Percentiles rank a stretch among this genome's conserved stretches.
These are phyloP conservation scores for Archaeoteleia sp. DNA, from an alignment of 2,888 invertebrate species.

Conservation along the genomic window DNA sequence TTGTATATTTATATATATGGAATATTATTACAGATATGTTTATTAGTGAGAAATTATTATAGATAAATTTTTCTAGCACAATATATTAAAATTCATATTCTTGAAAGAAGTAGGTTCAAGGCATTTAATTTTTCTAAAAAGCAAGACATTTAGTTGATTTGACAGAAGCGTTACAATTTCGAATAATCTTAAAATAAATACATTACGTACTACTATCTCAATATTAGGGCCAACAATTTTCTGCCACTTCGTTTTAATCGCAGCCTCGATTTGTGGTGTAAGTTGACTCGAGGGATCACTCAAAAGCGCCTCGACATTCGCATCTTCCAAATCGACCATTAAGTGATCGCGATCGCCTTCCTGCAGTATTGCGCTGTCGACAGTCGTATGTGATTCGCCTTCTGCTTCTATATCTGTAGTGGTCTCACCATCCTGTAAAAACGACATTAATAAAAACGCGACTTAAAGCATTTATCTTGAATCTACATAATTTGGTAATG, in stretches of 20 bases:
- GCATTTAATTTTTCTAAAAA: too few species aligned
- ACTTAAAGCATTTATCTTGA: neutral
- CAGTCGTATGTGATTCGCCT: slow-evolving; percentile 86
- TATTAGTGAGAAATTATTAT: too few species aligned
- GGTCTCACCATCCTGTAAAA: slow-evolving; percentile 80
- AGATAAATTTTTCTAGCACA: too few species aligned
- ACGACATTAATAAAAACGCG: slow-evolving; percentile 1
- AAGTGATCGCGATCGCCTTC: slow-evolving; percentile 78
- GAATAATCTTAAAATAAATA: neutral
- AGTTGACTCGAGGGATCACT: slow-evolving; percentile 73
- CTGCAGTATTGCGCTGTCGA: slow-evolving; percentile 78
- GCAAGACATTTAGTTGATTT: too few species aligned
- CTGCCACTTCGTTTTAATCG: slow-evolving; percentile 88
- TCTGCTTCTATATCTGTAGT: slow-evolving; percentile 85
- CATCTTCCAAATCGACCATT: slow-evolving; percentile 80
- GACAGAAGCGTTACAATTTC: slow-evolving; percentile 2
- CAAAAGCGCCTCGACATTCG: slow-evolving; percentile 71
- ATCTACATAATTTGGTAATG: neutral
- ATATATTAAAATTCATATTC: too few species aligned
- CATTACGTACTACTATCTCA: slow-evolving; percentile 88
- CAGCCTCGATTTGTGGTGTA: slow-evolving; percentile 83
- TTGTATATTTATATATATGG: too few species aligned
- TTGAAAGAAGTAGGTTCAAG: too few species aligned
- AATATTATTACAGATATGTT: too few species aligned
- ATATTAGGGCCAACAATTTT: slow-evolving; percentile 86